phyloP scores from a whole-genome alignment of 2,797 vertebrate species.

The Pantherophis vulpinus region DNA sequence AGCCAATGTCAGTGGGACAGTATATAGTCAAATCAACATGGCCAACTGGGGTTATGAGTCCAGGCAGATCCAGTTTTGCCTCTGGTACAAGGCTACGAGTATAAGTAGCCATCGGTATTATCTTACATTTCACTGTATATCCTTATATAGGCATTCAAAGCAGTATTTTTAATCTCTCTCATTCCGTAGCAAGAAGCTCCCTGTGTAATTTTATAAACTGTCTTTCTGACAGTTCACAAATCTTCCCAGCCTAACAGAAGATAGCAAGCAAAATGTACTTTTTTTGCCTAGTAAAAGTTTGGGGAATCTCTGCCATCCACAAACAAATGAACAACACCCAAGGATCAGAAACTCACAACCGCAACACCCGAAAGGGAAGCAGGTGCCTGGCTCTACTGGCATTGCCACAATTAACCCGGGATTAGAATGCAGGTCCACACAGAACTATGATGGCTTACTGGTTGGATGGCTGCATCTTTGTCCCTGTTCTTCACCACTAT shows the following conservation, averaged over 20 bases:
- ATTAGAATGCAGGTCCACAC: background rate
- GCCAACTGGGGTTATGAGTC: background rate
- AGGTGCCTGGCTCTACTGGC: background rate
- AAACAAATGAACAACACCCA: background rate
- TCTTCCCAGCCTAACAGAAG: background rate
- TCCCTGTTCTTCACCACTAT: background rate
- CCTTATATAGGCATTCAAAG: background rate
- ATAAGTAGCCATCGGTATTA: too few species aligned
- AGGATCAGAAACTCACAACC: background rate
- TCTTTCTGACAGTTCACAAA: background rate
- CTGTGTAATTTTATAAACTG: background rate
- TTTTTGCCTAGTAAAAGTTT: background rate
- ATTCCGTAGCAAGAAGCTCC: background rate
- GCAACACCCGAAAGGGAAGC: background rate
- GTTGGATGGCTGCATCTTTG: background rate
- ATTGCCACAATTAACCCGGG: background rate
- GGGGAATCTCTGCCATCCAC: background rate
- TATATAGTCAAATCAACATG: background rate
- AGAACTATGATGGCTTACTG: background rate
- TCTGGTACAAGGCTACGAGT: background rate
- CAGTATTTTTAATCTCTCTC: background rate
- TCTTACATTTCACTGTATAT: background rate
- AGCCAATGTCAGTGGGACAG: background rate
- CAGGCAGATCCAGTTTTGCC: background rate
- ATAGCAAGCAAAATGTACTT: background rate